These are phyloP conservation scores for Noturus placidus DNA, from an alignment of 2,113 vertebrate species.

Conservation along the genomic window DNA sequence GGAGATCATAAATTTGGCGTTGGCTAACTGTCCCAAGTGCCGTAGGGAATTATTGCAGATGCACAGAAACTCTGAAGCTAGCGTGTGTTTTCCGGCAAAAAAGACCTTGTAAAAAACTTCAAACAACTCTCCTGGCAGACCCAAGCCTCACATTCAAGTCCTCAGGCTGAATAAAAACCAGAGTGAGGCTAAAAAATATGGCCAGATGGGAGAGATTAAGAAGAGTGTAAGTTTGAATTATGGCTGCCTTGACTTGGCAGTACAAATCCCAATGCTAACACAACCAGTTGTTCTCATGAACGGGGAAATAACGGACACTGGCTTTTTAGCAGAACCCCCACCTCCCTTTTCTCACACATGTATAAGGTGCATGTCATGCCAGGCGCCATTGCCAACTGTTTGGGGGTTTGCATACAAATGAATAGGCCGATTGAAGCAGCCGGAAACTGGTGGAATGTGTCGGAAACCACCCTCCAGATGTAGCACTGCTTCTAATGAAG, in stretches of 20 bases:
- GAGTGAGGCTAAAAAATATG: conserved; percentile 44
- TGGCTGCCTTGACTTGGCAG: conserved; percentile 37
- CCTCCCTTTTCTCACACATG: conserved; percentile 45
- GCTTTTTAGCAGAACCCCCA: conserved; percentile 39
- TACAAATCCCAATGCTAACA: conserved; percentile 54
- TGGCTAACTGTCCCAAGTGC: conserved; percentile 20
- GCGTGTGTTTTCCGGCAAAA: conserved; percentile 49
- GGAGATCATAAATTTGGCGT: conserved; percentile 26
- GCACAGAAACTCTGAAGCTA: conserved; percentile 32
- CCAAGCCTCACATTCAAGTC: conserved; percentile 49
- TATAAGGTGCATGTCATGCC: conserved; percentile 65
- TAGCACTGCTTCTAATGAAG: conserved; percentile 61
- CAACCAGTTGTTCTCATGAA: conserved; percentile 54
- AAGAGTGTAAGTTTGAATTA: conserved; percentile 46
- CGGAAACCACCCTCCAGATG: conserved; percentile 69
- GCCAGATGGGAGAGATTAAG: conserved; percentile 66
- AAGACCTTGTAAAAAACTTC: conserved; percentile 38
- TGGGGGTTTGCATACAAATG: conserved; percentile 39
- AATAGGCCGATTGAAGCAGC: conserved; percentile 59
- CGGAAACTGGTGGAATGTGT: conserved; percentile 56
- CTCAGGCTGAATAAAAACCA: conserved; percentile 50
- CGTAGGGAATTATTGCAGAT: conserved; percentile 41
- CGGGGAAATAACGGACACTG: conserved; percentile 42
- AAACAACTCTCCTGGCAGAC: conserved; percentile 44
- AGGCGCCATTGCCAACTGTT: conserved; percentile 33